phyloP scores from a whole-genome alignment of 1,140 invertebrate genomes.

The Polypedilum pembai region DNA sequence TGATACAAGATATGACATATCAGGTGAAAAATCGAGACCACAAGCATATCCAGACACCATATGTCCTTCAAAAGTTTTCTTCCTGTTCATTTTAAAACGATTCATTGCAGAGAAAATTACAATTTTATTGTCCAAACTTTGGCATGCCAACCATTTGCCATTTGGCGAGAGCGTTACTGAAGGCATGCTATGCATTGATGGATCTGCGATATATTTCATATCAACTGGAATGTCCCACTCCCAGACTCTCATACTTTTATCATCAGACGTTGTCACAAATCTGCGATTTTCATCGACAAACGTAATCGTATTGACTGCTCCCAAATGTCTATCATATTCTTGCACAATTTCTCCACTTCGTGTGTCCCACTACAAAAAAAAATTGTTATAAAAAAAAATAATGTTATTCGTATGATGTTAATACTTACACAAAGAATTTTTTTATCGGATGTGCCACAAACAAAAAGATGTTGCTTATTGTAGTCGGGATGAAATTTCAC shows the following conservation, averaged over 20 bases:
- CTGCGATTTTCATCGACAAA: conserved; percentile 97
- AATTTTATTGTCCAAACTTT: conserved; percentile 99
- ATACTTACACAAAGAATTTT: conserved; percentile 94
- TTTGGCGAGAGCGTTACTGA: conserved; percentile 90
- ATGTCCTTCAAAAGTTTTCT: conserved; percentile 96
- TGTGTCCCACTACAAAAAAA: conserved; percentile 79
- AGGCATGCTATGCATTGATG: conserved; percentile 98
- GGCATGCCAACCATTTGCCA: conserved; percentile 98
- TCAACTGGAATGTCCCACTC: conserved; percentile 99
- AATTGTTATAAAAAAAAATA: conserved; percentile 27
- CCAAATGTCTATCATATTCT: conserved; percentile 98
- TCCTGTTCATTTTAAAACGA: conserved; percentile 93
- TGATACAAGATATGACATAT: conserved; percentile 97
- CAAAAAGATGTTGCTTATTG: conserved; percentile 95
- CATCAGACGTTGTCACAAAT: conserved; percentile 98
- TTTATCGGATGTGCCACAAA: conserved; percentile 97
- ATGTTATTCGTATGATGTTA: background rate
- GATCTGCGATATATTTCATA: conserved; percentile 99
- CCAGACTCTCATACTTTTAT: conserved; percentile 98
- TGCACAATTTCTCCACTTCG: conserved; percentile 92
- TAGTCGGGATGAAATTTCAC: conserved; percentile 96
- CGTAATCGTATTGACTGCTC: conserved; percentile 97
- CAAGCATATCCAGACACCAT: conserved; percentile 99
- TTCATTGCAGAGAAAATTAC: conserved; percentile 96
- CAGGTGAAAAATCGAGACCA: conserved; percentile 93